Conservation (phyloP, 2,113 vertebrate species). For the Ploceus nigricollis region DNA sequence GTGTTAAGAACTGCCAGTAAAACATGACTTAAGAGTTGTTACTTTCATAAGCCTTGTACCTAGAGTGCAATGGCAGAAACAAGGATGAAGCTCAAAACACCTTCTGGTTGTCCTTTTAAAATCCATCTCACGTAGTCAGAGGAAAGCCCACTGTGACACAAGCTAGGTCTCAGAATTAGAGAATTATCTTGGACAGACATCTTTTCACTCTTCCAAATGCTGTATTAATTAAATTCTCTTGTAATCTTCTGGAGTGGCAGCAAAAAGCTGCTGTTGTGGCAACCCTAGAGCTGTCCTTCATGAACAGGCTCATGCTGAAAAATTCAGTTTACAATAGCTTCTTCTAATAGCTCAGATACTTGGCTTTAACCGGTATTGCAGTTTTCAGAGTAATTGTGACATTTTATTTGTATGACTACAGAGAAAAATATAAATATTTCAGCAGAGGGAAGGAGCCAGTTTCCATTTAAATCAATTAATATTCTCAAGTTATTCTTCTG, state of each 20-base stretch:
- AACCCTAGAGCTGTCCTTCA: background rate
- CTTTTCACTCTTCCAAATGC: constrained; percentile 14
- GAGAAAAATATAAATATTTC: constrained; percentile 3
- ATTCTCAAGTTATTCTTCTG: background rate
- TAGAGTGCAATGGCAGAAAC: background rate
- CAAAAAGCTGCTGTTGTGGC: background rate
- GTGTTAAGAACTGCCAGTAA: background rate
- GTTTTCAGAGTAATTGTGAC: background rate
- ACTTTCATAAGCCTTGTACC: background rate
- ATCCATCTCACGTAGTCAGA: background rate
- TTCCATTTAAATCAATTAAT: background rate
- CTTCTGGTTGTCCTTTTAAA: background rate
- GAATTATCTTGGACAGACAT: background rate
- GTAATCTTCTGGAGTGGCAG: background rate
- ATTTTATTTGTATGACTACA: background rate
- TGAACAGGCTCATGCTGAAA: background rate
- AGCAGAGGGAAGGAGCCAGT: background rate
- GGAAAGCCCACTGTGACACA: background rate
- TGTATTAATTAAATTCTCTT: background rate
- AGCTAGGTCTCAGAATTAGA: background rate
- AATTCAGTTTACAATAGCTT: background rate
- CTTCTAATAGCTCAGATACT: background rate
- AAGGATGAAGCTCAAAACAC: background rate
- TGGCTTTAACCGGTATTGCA: background rate
- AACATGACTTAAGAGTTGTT: background rate